Base-by-base conservation (phyloP, 2,797 vertebrate genomes). In the Chelon labrosus region DNA sequence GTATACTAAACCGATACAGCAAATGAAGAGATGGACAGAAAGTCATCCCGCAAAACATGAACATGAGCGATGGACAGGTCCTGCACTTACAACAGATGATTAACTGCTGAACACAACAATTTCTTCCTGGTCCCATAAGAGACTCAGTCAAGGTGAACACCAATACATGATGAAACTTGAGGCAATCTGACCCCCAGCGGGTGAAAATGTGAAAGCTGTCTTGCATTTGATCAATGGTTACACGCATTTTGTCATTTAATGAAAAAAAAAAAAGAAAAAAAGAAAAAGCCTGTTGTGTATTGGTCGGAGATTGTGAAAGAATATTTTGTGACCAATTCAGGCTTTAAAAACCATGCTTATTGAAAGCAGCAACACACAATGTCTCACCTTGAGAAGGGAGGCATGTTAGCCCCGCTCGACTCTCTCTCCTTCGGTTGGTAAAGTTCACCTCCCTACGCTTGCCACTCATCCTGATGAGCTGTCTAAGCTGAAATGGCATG, bases 111-210 rank as follows among this genome's bases (percentile, higher is more conserved):
- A 82, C 60, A 77, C 70, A 72, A 65, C 10, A 62, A 64, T 80
- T 61, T 72, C 49, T 70, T 54, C 47, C 31, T 14, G 25, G 22
- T 83, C 78, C 75, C 85, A 73, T 68, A 73, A 70, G 77, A 75
- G 82, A 88, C 62, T 74, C 56, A 83, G 73, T 80, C 83, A 89
- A 91, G 86, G 90, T 88, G 87, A 93, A 90, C 39, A 13, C 76
- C 77, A 85, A 87, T 67, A 84, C 82, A 91, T 94, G 93, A 95
- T 94, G 94, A 91, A 95, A 95, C 90, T 52, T 70, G 58, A 64
- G 50, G 93, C 84, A 95, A 94, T 91, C 80, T 85, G 79, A 75
- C 73, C 88, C 72, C 77, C 80, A 89, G 75, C 85, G 77, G 44
- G 64, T 52, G 73, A 77, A 86, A 88, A 88, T 79, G 72, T 61